These are phyloP conservation scores for Rynchops niger DNA, from an alignment of 2,113 vertebrate species.

Conservation along the genomic window DNA sequence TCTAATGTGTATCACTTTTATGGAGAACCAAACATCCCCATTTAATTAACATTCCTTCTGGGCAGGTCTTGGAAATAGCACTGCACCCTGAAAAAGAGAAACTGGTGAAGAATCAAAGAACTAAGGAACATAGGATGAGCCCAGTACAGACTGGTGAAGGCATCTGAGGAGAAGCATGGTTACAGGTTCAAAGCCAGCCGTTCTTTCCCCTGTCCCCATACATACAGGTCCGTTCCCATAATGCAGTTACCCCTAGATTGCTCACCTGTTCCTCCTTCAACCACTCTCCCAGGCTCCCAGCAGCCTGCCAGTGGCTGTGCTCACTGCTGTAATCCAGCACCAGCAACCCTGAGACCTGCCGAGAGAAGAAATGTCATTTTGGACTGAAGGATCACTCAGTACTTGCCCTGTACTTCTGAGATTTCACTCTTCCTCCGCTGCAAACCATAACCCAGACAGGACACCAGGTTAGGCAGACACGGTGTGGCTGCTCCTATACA, in stretches of 20 bases:
- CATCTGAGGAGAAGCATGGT: neutral
- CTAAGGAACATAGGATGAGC: neutral
- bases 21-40: neutral
- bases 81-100: neutral
- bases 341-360: conserved; percentile 89
- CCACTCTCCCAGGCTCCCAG: conserved; percentile 88
- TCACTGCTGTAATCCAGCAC: conserved; percentile 90
- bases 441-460: neutral
- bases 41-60: neutral
- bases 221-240: neutral
- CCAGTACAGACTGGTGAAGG: neutral
- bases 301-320: conserved; percentile 93
- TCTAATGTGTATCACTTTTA: neutral
- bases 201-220: neutral
- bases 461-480: neutral
- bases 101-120: neutral
- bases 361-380: neutral
- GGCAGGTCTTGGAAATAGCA: neutral
- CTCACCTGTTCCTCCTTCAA: conserved; percentile 89
- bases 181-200: neutral
- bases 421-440: neutral
- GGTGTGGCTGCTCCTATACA: neutral
- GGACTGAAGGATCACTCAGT: neutral
- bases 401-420: neutral
- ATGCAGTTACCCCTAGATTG: neutral